Evolutionary conservation across 2,113 vertebrate species (phyloP).

Genomic region (Montifringilla adamsi): DNA sequence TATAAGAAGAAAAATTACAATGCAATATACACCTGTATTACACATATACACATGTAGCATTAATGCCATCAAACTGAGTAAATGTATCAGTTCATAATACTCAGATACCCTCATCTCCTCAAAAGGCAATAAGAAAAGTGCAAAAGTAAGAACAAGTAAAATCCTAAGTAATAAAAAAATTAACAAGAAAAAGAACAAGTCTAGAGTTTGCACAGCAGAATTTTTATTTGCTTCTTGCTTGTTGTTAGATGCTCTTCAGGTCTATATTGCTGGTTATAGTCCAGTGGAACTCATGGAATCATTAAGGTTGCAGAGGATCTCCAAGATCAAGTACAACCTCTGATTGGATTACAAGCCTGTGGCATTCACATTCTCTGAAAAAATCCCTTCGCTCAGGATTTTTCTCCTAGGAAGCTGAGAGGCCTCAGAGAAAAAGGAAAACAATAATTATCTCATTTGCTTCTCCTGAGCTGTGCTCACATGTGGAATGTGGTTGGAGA

Average conservation of each 20-base stretch:
- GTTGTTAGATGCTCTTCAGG: background rate
- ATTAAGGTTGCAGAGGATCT: background rate
- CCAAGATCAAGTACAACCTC: background rate
- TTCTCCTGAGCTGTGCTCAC: too few species aligned
- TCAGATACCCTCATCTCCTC: background rate
- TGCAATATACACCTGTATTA: background rate
- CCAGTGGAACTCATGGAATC: background rate
- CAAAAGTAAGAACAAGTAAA: background rate
- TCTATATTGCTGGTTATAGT: background rate
- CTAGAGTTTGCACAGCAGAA: background rate
- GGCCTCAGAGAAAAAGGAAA: too few species aligned
- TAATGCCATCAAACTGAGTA: background rate
- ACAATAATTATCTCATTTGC: too few species aligned
- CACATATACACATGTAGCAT: accelerated
- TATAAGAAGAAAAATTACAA: background rate
- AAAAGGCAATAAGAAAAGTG: background rate
- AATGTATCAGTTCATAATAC: background rate
- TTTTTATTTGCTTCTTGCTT: background rate
- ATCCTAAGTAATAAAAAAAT: background rate
- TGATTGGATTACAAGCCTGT: background rate
- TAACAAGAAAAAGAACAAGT: background rate
- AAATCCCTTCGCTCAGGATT: too few species aligned
- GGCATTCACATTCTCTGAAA: too few species aligned
- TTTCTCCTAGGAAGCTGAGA: too few species aligned
- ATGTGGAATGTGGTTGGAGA: too few species aligned